phyloP scores from a whole-genome alignment of 2,888 invertebrate genomes.

The Drosophila merina region DNA sequence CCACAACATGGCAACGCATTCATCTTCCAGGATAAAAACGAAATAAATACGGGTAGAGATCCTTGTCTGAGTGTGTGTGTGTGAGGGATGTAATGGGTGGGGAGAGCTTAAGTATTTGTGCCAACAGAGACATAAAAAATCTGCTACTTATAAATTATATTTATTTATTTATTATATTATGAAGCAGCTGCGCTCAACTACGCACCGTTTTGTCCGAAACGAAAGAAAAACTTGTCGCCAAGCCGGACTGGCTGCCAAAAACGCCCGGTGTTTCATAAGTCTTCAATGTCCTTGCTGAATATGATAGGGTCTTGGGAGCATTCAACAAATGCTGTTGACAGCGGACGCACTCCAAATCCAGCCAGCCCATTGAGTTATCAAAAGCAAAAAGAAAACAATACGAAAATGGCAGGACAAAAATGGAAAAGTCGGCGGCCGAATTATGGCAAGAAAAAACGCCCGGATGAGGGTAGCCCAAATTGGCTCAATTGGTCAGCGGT shows the following conservation, averaged over 20 bases:
- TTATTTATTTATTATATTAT: conserved; percentile 79
- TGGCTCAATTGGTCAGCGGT: conserved; percentile 60
- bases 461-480: conserved; percentile 68
- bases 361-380: conserved; percentile 58
- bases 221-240: conserved; percentile 36
- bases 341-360: conserved; percentile 61
- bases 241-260: conserved; percentile 57
- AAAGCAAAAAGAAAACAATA: conserved; percentile 11
- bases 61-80: conserved; percentile 14
- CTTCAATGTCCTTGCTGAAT: conserved; percentile 55
- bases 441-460: conserved; percentile 10
- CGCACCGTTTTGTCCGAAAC: conserved; percentile 59
- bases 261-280: conserved; percentile 69
- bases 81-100: neutral
- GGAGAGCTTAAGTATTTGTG: conserved; percentile 68
- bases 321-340: conserved; percentile 75
- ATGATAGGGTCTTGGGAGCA: conserved; percentile 39
- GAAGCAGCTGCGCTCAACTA: conserved; percentile 75
- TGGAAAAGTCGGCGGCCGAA: conserved; percentile 3
- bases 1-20: conserved; percentile 65
- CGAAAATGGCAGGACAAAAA: conserved; percentile 20
- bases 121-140: conserved; percentile 74
- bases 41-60: conserved; percentile 39
- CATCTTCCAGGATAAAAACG: conserved; percentile 56
- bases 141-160: conserved; percentile 80